phyloP scores from a whole-genome alignment of 2,113 vertebrate genomes.

The Lepisosteus osseus region DNA sequence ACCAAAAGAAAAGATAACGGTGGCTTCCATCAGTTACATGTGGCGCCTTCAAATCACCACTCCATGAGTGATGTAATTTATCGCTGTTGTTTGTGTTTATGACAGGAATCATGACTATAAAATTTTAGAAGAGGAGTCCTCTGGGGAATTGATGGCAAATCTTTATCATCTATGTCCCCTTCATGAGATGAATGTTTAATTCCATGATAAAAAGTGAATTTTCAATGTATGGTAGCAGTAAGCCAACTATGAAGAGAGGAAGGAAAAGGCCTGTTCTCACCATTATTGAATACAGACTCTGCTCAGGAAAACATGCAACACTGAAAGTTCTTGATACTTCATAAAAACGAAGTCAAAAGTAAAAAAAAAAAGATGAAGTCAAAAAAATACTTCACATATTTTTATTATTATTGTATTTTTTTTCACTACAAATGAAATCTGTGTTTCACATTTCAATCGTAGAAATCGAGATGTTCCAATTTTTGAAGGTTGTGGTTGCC shows the following conservation, averaged over 20 bases:
- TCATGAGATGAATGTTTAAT: conserved; percentile 13
- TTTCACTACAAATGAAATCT: too few species aligned
- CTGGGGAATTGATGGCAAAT: conserved; percentile 7
- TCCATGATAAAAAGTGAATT: conserved; percentile 6
- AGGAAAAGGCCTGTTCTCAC: background rate
- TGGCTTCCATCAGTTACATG: conserved; percentile 4
- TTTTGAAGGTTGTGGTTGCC: too few species aligned
- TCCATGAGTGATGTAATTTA: conserved; percentile 14
- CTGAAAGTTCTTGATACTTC: background rate
- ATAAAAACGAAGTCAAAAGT: background rate
- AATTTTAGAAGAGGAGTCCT: conserved; percentile 6
- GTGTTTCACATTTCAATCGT: too few species aligned
- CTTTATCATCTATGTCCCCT: conserved; percentile 7
- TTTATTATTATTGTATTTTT: too few species aligned
- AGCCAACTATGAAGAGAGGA: background rate
- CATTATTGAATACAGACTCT: background rate
- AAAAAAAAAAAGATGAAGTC: too few species aligned
- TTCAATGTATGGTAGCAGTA: conserved; percentile 2
- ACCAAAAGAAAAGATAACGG: conserved; percentile 7
- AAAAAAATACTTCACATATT: too few species aligned
- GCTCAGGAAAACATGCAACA: background rate
- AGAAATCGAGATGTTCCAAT: too few species aligned
- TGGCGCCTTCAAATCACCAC: background rate
- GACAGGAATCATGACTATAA: conserved; percentile 12
- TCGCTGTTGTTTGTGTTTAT: background rate